Percentiles rank a stretch among this genome's conserved stretches.
Evolutionary conservation across 2,797 vertebrate species (phyloP).

Genomic region (Sebastes hubbsi): DNA sequence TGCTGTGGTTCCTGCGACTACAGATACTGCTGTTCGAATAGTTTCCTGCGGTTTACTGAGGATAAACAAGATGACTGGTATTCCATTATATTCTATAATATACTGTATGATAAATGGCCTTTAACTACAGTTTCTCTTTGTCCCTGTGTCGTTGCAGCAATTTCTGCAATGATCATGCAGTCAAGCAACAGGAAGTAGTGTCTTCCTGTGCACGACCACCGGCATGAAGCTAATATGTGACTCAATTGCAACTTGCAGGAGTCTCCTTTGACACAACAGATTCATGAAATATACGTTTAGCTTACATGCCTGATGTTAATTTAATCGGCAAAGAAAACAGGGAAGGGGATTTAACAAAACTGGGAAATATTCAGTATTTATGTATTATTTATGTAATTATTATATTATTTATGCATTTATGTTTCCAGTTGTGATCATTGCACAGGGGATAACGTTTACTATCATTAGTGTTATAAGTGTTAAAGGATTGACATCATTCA

Average conservation of each 20-base stretch:
- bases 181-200: slow-evolving; percentile 35
- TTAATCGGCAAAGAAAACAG: background rate
- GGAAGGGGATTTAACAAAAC: background rate
- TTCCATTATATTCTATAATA: background rate
- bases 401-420: background rate
- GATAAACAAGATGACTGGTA: slow-evolving; percentile 54
- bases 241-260: background rate
- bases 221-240: background rate
- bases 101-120: background rate
- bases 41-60: accelerated
- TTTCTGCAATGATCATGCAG: background rate
- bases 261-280: background rate
- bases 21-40: slow-evolving; percentile 52
- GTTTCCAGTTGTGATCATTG: background rate
- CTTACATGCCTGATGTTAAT: background rate
- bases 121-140: background rate
- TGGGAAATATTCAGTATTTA: background rate
- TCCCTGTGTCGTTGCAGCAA: background rate
- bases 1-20: slow-evolving; percentile 68
- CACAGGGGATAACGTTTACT: background rate
- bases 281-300: background rate
- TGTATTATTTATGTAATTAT: background rate
- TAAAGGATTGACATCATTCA: too few relatives aligned
- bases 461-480: background rate
- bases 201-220: slow-evolving; percentile 39